These are phyloP conservation scores for Microhierax caerulescens DNA, from an alignment of 2,797 vertebrate genomes.

Conservation along the genomic window DNA sequence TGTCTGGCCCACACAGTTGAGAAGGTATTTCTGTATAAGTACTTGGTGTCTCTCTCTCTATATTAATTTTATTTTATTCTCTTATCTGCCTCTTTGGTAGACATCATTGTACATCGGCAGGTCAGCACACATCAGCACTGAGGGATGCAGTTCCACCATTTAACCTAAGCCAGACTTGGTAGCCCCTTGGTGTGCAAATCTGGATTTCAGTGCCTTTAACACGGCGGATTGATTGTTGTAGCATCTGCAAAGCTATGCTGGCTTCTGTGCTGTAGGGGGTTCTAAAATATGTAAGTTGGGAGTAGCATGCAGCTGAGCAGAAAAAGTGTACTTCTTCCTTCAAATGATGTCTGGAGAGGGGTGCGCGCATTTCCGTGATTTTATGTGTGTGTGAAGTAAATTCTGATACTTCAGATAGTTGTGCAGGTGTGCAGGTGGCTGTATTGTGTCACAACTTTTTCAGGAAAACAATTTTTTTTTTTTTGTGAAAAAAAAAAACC, in stretches of 20 bases:
- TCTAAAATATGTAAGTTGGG: not conserved
- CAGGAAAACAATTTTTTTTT: not conserved
- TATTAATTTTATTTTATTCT: no score
- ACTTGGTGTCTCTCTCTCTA: not conserved
- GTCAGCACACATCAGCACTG: not conserved
- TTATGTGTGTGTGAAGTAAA: not conserved
- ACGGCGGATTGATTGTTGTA: rapidly evolving
- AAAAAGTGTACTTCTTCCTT: not conserved
- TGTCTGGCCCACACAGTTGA: not conserved
- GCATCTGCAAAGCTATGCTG: not conserved
- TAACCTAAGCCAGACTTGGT: not conserved
- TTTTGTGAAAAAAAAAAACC: not conserved
- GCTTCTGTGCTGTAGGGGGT: not conserved
- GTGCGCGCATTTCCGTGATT: not conserved
- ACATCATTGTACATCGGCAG: no score
- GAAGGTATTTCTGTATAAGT: not conserved
- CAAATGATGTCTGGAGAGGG: not conserved
- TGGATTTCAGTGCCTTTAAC: not conserved
- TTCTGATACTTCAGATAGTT: not conserved
- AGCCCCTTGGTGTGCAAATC: rapidly evolving
- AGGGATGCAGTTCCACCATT: not conserved
- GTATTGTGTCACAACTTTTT: not conserved
- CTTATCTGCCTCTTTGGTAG: no score
- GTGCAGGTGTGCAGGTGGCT: not conserved
- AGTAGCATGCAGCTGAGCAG: not conserved